phyloP scores from a whole-genome alignment of 1,140 invertebrate species.

The Heliconius hewitsoni region DNA sequence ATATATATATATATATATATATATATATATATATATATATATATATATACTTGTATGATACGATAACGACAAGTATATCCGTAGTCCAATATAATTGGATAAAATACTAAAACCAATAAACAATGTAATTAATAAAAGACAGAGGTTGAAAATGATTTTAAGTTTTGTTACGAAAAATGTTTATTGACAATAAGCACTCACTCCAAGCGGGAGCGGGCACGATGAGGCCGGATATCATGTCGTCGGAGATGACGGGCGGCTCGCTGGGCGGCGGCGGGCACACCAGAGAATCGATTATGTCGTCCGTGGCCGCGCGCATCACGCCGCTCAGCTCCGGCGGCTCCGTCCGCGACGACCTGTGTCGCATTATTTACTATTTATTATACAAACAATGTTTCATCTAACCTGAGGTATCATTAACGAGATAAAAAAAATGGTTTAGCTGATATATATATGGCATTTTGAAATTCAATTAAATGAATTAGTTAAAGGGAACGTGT shows the following conservation, averaged over 20 bases:
- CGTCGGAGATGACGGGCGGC: conserved; percentile 95
- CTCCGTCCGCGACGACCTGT: conserved; percentile 93
- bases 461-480: too few species aligned
- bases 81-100: too few species aligned
- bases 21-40: too few species aligned
- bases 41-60: too few species aligned
- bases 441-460: not conserved
- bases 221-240: conserved; percentile 97
- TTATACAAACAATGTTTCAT: not conserved
- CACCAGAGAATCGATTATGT: conserved; percentile 97
- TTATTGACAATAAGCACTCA: conserved; percentile 77
- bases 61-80: too few species aligned
- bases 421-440: not conserved
- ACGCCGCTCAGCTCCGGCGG: conserved; percentile 93
- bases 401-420: not conserved
- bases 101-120: too few species aligned
- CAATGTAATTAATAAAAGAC: too few species aligned
- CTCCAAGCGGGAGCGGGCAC: conserved; percentile 96
- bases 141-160: too few species aligned
- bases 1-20: too few species aligned
- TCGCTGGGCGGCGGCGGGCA: conserved; percentile 97
- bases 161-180: too few species aligned
- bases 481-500: too few species aligned
- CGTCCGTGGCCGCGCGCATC: conserved; percentile 90
- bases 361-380: not conserved